Conservation (phyloP, 2,113 vertebrate species). For the Panthera tigris region DNA sequence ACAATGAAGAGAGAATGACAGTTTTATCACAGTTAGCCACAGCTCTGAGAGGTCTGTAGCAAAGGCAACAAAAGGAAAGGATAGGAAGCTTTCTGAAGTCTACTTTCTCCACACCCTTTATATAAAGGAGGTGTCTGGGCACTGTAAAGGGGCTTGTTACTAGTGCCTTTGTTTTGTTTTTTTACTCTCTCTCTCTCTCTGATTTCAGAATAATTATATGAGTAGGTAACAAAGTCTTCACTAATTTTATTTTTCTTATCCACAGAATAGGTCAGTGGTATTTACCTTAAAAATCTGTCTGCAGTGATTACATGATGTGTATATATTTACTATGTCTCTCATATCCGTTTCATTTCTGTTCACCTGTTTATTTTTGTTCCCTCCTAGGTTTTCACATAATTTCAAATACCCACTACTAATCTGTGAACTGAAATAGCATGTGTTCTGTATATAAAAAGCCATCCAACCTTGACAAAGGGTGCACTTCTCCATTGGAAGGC, state of each 20-base stretch:
- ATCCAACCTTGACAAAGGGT: not conserved
- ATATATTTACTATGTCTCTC: not conserved
- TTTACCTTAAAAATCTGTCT: slow-evolving; percentile 1
- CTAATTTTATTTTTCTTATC: not conserved
- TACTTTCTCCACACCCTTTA: not conserved
- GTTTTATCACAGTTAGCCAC: not conserved
- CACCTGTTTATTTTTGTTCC: not conserved
- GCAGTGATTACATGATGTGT: not conserved
- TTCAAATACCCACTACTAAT: not conserved
- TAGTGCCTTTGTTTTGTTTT: not conserved
- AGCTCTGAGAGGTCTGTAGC: not conserved
- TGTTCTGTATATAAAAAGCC: not conserved
- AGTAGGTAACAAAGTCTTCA: not conserved
- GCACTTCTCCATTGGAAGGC: not conserved
- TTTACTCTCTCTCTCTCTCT: not conserved
- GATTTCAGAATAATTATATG: not conserved
- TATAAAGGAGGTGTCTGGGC: not conserved
- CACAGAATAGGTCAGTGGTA: not conserved
- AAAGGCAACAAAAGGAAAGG: not conserved
- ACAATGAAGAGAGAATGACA: not conserved
- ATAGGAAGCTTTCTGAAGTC: not conserved
- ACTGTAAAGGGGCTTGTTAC: not conserved
- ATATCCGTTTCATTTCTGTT: not conserved
- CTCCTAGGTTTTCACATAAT: not conserved
- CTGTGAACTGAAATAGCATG: not conserved